A percentile compares a stretch with the other conserved stretches of the same genome.
These are phyloP conservation scores for Mesembrinibis cayennensis DNA, from an alignment of 2,113 vertebrate species.

Conservation along the genomic window DNA sequence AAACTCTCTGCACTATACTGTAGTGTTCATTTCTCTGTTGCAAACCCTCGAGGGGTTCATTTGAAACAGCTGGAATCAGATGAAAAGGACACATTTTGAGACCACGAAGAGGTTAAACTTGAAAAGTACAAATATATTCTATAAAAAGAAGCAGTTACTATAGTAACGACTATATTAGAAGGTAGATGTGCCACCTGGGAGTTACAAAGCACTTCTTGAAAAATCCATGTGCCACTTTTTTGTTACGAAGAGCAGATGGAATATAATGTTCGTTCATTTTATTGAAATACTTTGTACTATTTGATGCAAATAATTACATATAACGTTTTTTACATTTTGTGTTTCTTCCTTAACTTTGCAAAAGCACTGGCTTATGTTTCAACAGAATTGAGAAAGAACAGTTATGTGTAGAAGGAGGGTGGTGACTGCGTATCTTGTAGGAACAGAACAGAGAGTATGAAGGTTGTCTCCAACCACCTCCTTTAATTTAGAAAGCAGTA, in stretches of 20 bases:
- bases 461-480: constrained; percentile 28
- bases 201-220: constrained; percentile 60
- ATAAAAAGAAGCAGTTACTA: constrained; percentile 60
- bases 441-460: background rate
- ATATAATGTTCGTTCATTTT: constrained; percentile 4
- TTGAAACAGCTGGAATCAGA: constrained; percentile 5
- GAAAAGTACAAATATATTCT: constrained; percentile 29
- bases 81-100: constrained; percentile 14
- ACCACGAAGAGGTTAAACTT: constrained; percentile 55
- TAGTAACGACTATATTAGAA: constrained; percentile 32
- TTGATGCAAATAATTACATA: constrained; percentile 2
- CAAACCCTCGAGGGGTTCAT: background rate
- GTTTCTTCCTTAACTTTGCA: constrained; percentile 17
- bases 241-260: constrained; percentile 51
- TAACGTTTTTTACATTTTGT: background rate
- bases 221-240: constrained; percentile 29
- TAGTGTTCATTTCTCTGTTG: background rate
- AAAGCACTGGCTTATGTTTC: background rate
- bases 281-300: background rate
- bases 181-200: constrained; percentile 46
- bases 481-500: constrained; percentile 68
- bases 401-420: background rate
- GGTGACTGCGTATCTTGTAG: background rate
- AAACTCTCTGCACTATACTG: background rate
- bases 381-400: background rate